These are phyloP conservation scores for Ferdinandea cuprea DNA, from an alignment of 2,888 invertebrate genomes.

Conservation along the genomic window DNA sequence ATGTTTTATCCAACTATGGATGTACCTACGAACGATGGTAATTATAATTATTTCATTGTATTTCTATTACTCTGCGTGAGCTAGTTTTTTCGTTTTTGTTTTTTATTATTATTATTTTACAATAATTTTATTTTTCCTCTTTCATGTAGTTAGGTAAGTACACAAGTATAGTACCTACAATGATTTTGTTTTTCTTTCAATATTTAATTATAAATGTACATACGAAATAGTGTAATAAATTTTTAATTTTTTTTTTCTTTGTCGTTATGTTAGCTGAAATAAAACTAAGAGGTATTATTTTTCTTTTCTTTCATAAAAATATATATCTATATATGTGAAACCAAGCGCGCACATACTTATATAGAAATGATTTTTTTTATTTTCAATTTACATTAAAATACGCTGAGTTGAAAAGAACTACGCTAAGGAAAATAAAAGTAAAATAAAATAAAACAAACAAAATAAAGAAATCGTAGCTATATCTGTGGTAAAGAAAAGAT, in stretches of 20 bases:
- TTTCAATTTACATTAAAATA: conserved; percentile 49
- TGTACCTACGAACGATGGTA: background rate
- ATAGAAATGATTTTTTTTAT: conserved; percentile 21
- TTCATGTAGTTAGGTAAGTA: background rate
- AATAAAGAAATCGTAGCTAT: conserved; percentile 34
- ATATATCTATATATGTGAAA: too few species aligned
- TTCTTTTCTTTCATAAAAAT: too few species aligned
- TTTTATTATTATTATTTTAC: background rate
- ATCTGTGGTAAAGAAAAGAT: conserved; percentile 30
- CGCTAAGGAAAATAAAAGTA: conserved; percentile 17
- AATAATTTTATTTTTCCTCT: conserved; percentile 15
- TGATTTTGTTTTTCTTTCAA: conserved; percentile 13
- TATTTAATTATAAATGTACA: background rate
- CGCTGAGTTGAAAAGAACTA: conserved; percentile 33
- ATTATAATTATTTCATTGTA: conserved; percentile 21
- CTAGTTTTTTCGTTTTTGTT: background rate
- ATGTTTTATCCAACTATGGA: background rate
- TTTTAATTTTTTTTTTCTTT: conserved; percentile 2
- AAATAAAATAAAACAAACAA: conserved; percentile 8
- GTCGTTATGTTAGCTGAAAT: too few species aligned
- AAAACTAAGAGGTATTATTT: background rate
- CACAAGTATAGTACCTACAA: too few species aligned
- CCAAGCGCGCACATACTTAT: conserved; percentile 1
- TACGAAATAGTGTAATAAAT: background rate
- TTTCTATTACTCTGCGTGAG: background rate